Conservation (phyloP, 2,888 invertebrate species). For the Apamea epomidion region DNA sequence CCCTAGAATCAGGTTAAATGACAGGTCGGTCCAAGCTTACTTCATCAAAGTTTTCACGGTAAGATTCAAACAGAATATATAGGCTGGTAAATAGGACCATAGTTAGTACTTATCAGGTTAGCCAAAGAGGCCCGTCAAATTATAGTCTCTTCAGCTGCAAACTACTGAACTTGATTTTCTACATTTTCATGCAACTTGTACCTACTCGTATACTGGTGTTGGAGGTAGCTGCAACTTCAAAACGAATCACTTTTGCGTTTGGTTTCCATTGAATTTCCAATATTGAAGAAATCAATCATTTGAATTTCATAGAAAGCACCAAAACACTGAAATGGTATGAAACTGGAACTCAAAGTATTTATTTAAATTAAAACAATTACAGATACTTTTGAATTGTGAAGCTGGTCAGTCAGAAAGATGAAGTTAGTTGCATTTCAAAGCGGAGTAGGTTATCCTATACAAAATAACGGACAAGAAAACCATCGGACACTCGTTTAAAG, state of each 20-base stretch:
- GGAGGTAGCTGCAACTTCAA: background rate
- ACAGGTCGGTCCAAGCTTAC: background rate
- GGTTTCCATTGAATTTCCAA: background rate
- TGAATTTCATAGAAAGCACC: background rate
- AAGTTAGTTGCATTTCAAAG: background rate
- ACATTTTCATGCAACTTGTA: background rate
- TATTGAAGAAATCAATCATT: background rate
- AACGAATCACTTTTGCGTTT: background rate
- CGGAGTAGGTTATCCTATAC: background rate
- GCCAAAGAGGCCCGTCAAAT: no score
- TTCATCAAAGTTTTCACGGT: background rate
- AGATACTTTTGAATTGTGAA: no score
- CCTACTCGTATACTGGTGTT: no score
- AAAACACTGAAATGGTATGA: background rate
- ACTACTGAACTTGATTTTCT: background rate
- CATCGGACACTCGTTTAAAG: background rate
- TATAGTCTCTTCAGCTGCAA: background rate
- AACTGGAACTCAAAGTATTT: background rate
- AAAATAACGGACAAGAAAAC: no score
- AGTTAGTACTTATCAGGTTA: no score
- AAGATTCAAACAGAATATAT: background rate
- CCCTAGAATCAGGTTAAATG: background rate
- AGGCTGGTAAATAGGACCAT: background rate
- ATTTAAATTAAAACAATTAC: no score
- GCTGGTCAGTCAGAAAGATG: no score